Evolutionary conservation across 1,140 invertebrate species (phyloP).

Genomic region (Monochamus saltuarius): DNA sequence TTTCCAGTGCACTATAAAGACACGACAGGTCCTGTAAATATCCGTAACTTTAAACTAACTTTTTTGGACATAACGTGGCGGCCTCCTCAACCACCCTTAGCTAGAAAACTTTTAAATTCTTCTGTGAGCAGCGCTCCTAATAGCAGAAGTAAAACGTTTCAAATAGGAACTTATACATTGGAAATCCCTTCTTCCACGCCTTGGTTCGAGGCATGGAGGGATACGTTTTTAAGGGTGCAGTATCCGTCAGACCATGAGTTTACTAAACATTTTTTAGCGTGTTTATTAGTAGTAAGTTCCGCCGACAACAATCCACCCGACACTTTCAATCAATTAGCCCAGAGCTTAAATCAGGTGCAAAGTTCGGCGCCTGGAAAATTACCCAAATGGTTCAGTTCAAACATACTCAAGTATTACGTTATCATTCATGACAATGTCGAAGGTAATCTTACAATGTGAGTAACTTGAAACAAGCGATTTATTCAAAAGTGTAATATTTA

Average conservation of each 20-base stretch:
- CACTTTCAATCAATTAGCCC: constrained; percentile 71
- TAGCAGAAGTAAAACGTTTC: constrained; percentile 61
- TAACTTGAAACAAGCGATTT: constrained; percentile 18
- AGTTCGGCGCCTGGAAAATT: constrained; percentile 72
- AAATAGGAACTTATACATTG: constrained; percentile 57
- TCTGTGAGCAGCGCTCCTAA: constrained; percentile 74
- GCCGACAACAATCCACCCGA: constrained; percentile 78
- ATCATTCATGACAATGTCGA: constrained; percentile 58
- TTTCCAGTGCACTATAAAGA: constrained; percentile 78
- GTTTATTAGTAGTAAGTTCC: constrained; percentile 84
- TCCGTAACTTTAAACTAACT: constrained; percentile 80
- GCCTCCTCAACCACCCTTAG: constrained; percentile 79
- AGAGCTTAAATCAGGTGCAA: constrained; percentile 78
- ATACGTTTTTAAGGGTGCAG: constrained; percentile 85
- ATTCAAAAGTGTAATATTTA: constrained; percentile 8
- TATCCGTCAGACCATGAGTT: constrained; percentile 95
- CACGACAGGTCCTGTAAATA: constrained; percentile 70
- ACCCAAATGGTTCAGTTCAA: constrained; percentile 88
- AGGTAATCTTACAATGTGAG: constrained; percentile 26
- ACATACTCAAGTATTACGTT: constrained; percentile 86
- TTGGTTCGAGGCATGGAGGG: constrained; percentile 97
- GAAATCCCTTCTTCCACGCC: constrained; percentile 75
- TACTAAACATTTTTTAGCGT: constrained; percentile 89
- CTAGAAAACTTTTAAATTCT: constrained; percentile 84
- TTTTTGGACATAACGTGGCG: constrained; percentile 79